Conservation (phyloP, 2,888 invertebrate species). For the Cryptocheilus praepositus region DNA sequence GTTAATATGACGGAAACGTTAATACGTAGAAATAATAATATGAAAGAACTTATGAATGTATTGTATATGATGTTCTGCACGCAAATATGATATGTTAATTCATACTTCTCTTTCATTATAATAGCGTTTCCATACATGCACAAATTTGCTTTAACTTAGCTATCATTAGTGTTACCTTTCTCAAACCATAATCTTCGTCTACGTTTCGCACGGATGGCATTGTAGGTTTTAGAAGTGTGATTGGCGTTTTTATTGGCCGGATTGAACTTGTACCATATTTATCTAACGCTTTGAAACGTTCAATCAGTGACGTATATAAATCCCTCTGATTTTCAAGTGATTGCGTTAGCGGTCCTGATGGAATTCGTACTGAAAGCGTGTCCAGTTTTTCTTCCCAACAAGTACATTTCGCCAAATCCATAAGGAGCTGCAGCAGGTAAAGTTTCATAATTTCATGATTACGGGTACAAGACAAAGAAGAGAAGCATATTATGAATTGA, state of each 20-base stretch:
- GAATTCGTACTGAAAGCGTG: conserved; percentile 72
- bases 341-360: neutral
- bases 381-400: conserved; percentile 79
- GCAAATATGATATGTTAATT: too few species aligned
- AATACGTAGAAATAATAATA: too few species aligned
- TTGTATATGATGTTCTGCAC: too few species aligned
- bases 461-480: neutral
- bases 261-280: conserved; percentile 72
- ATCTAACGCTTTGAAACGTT: neutral
- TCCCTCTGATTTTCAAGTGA: conserved; percentile 70
- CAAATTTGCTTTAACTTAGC: neutral
- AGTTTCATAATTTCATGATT: neutral
- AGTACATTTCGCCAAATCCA: conserved; percentile 76
- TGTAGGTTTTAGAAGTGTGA: conserved; percentile 81
- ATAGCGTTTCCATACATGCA: too few species aligned
- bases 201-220: conserved; percentile 76
- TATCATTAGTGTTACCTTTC: conserved; percentile 57
- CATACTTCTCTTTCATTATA: too few species aligned
- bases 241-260: conserved; percentile 77
- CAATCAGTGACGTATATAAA: neutral
- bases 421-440: conserved; percentile 45
- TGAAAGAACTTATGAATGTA: too few species aligned
- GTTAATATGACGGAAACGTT: too few species aligned
- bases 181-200: conserved; percentile 82
- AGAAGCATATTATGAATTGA: too few species aligned